Evolutionary conservation across 2,888 invertebrate species (phyloP).

Genomic region (Plutella xylostella): DNA sequence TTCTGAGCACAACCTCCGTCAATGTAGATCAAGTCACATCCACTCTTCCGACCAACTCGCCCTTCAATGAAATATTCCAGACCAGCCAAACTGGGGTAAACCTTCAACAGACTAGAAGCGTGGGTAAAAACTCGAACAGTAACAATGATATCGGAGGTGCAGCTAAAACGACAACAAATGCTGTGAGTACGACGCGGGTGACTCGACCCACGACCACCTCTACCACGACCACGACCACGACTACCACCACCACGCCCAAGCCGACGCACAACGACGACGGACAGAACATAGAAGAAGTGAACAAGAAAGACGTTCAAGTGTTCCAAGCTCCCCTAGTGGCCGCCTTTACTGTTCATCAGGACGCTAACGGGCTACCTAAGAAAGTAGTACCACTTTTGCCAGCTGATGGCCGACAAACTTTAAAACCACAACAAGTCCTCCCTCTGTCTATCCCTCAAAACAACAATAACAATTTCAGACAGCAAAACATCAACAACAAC

Average conservation of each 20-base stretch:
- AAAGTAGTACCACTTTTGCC: slow-evolving; percentile 81
- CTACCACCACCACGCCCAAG: slow-evolving; percentile 72
- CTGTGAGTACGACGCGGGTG: slow-evolving; percentile 20
- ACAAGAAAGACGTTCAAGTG: slow-evolving; percentile 80
- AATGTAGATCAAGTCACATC: slow-evolving; percentile 57
- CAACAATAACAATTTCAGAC: slow-evolving; percentile 13
- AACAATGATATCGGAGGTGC: slow-evolving; percentile 27
- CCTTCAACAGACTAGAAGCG: slow-evolving; percentile 51
- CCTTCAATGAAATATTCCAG: slow-evolving; percentile 54
- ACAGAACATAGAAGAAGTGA: slow-evolving; percentile 75
- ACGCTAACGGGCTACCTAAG: slow-evolving; percentile 81
- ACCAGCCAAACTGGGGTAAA: slow-evolving; percentile 43
- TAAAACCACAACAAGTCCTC: neutral
- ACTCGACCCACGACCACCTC: slow-evolving; percentile 39
- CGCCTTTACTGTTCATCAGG: slow-evolving; percentile 88
- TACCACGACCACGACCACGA: slow-evolving; percentile 50
- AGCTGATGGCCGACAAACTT: slow-evolving; percentile 33
- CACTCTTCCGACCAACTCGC: slow-evolving; percentile 44
- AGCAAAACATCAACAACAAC: neutral
- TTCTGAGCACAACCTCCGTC: slow-evolving; percentile 51
- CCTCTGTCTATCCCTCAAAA: slow-evolving; percentile 12
- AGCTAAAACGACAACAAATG: slow-evolving; percentile 7
- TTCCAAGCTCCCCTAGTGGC: slow-evolving; percentile 85
- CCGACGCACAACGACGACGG: slow-evolving; percentile 78
- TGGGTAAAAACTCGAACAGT: slow-evolving; percentile 33